phyloP scores from a whole-genome alignment of 2,797 vertebrate species.

The Ateles fusciceps region DNA sequence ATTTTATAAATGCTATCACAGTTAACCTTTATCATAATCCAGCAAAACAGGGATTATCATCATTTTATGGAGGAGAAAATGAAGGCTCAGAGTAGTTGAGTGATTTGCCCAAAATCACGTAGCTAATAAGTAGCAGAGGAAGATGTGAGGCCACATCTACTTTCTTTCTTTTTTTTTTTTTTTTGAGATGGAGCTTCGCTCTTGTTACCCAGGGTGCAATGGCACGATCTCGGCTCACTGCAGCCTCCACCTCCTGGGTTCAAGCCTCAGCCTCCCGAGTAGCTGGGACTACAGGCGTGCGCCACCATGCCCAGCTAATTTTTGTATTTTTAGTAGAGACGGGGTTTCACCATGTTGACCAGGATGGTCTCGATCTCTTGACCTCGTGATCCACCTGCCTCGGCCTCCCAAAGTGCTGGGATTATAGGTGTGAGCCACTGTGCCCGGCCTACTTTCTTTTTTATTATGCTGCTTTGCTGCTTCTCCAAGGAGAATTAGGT shows the following conservation, averaged over 20 bases:
- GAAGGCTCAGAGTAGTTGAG: neutral
- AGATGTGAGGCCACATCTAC: neutral
- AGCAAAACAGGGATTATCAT: neutral
- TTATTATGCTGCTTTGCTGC: neutral
- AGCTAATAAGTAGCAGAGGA: neutral
- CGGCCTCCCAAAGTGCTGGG: no score
- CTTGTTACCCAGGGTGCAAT: no score
- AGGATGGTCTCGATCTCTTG: no score
- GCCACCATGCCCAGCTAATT: no score
- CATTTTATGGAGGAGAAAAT: constrained; percentile 5
- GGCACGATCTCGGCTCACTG: rapidly evolving
- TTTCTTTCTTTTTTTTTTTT: neutral
- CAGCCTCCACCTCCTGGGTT: no score
- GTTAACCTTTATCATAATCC: neutral
- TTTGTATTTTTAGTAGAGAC: no score
- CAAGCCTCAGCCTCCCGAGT: no score
- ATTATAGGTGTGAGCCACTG: no score
- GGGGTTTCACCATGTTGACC: no score
- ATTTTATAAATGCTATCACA: neutral
- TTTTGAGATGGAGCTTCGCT: no score
- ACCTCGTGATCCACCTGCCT: no score
- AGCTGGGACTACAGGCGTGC: no score
- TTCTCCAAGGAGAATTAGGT: neutral
- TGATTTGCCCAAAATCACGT: neutral
- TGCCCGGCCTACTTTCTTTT: neutral